Evolutionary conservation across 1,140 invertebrate genomes (phyloP).

Genomic region (Marisa cornuarietis): DNA sequence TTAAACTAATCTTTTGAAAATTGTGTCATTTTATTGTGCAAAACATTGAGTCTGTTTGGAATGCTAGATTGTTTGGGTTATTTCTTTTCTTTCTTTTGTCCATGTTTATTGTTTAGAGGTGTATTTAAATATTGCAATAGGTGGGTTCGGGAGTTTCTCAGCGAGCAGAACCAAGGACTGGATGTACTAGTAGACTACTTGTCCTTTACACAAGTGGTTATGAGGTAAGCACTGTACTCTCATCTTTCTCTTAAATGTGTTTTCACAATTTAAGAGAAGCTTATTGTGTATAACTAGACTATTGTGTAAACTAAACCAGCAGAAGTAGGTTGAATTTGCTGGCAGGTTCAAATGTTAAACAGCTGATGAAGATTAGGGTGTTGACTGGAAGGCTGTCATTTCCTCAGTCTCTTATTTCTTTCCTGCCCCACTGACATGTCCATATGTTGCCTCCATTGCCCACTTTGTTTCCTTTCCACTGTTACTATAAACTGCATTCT

Average conservation of each 20-base stretch:
- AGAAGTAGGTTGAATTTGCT: neutral
- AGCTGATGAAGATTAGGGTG: neutral
- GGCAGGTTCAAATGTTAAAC: neutral
- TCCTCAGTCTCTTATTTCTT: too few relatives aligned
- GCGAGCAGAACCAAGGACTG: slow-evolving; percentile 93
- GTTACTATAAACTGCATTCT: too few relatives aligned
- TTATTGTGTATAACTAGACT: too few relatives aligned
- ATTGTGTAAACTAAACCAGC: too few relatives aligned
- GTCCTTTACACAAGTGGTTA: slow-evolving; percentile 70
- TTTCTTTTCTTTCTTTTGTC: neutral
- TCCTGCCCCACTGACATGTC: too few relatives aligned
- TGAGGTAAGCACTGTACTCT: slow-evolving; percentile 52
- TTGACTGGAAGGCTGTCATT: neutral
- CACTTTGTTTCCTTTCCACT: too few relatives aligned
- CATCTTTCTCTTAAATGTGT: neutral
- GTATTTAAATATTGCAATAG: slow-evolving; percentile 69
- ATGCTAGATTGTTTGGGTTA: too few relatives aligned
- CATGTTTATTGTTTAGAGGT: neutral
- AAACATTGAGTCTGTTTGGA: too few relatives aligned
- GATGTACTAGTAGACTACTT: slow-evolving; percentile 98
- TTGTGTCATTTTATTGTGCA: too few relatives aligned
- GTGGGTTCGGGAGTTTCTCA: slow-evolving; percentile 98
- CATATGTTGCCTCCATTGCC: too few relatives aligned
- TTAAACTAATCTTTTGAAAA: too few relatives aligned
- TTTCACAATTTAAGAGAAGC: neutral